These are phyloP conservation scores for Pristionchus japonicus DNA, from an alignment of 2,888 invertebrate species.

Conservation along the genomic window DNA sequence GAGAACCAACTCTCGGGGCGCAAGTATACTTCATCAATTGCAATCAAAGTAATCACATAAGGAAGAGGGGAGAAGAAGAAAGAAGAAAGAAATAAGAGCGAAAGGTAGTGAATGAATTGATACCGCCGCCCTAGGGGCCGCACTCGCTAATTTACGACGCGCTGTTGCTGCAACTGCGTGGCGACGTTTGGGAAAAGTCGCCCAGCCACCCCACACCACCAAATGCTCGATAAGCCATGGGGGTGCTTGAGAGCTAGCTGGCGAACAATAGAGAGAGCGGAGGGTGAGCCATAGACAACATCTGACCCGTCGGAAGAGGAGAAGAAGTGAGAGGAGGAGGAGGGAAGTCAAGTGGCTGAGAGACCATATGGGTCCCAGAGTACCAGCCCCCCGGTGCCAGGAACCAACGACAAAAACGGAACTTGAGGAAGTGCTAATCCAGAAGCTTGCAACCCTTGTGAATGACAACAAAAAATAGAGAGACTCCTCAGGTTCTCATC, in stretches of 20 bases:
- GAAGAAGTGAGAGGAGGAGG: background rate
- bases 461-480: too few relatives aligned
- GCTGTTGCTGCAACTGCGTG: background rate
- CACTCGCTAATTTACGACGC: slow-evolving; percentile 31
- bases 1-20: background rate
- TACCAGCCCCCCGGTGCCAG: slow-evolving; percentile 31
- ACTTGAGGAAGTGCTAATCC: too few relatives aligned
- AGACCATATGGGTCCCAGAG: slow-evolving; percentile 6
- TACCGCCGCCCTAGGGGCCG: slow-evolving; percentile 1
- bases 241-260: slow-evolving; percentile 35
- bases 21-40: background rate
- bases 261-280: background rate
- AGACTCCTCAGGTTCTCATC: too few relatives aligned
- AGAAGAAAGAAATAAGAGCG: background rate
- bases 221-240: slow-evolving; percentile 23
- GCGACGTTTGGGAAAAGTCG: background rate
- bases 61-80: background rate
- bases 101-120: slow-evolving; percentile 21
- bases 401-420: slow-evolving; percentile 7
- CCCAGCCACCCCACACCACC: background rate
- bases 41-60: slow-evolving; percentile 28
- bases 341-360: slow-evolving; percentile 19
- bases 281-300: slow-evolving; percentile 27
- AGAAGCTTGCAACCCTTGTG: too few relatives aligned
- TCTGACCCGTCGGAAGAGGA: background rate